These are phyloP conservation scores for Scortum barcoo DNA, from an alignment of 2,113 vertebrate species.

Conservation along the genomic window DNA sequence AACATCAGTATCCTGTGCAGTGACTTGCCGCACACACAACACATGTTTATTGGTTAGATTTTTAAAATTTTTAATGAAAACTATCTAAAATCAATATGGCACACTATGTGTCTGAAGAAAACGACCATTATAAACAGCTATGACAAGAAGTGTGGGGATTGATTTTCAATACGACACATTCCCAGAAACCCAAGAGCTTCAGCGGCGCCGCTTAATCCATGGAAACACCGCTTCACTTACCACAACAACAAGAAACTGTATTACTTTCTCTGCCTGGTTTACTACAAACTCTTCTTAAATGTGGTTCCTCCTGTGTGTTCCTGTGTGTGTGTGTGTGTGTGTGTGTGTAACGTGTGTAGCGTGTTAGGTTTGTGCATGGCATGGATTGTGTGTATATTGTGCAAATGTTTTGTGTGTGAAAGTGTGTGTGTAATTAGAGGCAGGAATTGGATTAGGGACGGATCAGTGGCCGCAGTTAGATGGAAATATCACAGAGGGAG, in stretches of 20 bases:
- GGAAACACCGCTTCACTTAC: slow-evolving; percentile 24
- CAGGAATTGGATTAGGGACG: slow-evolving; percentile 74
- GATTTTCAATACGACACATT: slow-evolving; percentile 60
- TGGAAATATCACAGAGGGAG: slow-evolving; percentile 67
- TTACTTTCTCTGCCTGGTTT: slow-evolving; percentile 46
- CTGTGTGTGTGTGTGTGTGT: not conserved
- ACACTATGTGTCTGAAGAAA: slow-evolving; percentile 25
- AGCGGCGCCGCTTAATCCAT: slow-evolving; percentile 28
- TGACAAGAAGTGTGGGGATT: slow-evolving; percentile 29
- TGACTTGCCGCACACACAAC: slow-evolving; percentile 10
- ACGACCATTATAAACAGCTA: slow-evolving; percentile 18
- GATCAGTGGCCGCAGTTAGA: slow-evolving; percentile 64
- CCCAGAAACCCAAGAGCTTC: slow-evolving; percentile 27
- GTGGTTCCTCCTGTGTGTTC: slow-evolving; percentile 2
- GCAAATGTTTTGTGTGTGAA: slow-evolving; percentile 43
- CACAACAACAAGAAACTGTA: slow-evolving; percentile 44
- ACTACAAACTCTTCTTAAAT: slow-evolving; percentile 39
- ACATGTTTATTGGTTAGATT: slow-evolving; percentile 1
- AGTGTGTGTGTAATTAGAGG: slow-evolving; percentile 63
- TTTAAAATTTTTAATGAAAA: slow-evolving; percentile 44
- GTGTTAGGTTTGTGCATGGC: slow-evolving; percentile 15
- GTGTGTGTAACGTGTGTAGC: not conserved
- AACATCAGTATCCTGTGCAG: not conserved
- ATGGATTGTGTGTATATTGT: slow-evolving; percentile 37
- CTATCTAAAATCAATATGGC: slow-evolving; percentile 46